Evolutionary conservation across 2,797 vertebrate genomes (phyloP).

Genomic region (Diglossa cyanea): DNA sequence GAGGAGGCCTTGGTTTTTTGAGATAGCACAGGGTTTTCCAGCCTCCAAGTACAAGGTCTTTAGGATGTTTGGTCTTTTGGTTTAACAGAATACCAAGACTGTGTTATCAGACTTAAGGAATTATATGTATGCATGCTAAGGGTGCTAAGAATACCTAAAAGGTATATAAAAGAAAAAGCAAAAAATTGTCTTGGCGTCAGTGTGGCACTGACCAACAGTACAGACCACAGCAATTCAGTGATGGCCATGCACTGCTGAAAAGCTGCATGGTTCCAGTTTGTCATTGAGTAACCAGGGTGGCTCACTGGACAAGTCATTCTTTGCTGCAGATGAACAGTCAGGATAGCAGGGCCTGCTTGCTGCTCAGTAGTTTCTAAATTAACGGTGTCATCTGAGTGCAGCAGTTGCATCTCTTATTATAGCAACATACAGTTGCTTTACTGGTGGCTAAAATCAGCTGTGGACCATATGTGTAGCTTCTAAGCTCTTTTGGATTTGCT

Average conservation of each 20-base stretch:
- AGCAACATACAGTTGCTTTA: not conserved
- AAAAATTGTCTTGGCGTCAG: not conserved
- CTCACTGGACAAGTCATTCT: not conserved
- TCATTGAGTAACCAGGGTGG: not conserved
- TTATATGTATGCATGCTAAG: not conserved
- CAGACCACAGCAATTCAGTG: rapidly evolving
- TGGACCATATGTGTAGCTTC: constrained; percentile 19
- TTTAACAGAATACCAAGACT: not conserved
- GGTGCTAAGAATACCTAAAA: not conserved
- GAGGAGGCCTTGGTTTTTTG: not conserved
- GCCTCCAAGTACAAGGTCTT: not conserved
- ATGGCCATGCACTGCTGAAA: not conserved
- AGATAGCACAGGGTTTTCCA: rapidly evolving
- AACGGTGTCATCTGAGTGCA: not conserved
- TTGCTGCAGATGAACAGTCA: not conserved
- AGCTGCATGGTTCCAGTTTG: not conserved
- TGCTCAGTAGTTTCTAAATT: not conserved
- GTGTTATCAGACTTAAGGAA: not conserved
- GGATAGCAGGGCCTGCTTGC: not conserved
- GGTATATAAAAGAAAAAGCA: not conserved
- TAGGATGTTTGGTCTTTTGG: not conserved
- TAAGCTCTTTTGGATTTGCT: constrained; percentile 45
- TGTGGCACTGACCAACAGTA: rapidly evolving
- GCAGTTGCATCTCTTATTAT: not conserved
- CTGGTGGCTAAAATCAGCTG: constrained; percentile 33